Evolutionary conservation across 2,113 vertebrate genomes (phyloP), one percentile per base, ranked within the genome.

Genomic region (Bagarius yarrelli): DNA sequence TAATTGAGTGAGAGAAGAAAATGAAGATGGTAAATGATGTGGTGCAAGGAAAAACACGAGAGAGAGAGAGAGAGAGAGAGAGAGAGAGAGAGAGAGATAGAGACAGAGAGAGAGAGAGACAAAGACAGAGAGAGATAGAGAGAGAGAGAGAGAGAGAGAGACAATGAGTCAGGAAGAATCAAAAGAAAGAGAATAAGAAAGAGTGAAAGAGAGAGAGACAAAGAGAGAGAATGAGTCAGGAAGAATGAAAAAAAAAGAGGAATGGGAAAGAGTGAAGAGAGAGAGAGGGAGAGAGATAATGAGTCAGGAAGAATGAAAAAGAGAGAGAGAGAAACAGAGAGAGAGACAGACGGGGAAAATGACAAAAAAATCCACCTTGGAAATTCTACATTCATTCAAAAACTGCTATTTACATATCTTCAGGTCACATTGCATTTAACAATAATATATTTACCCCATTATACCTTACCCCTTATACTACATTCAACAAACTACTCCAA

Each of bases 271-370:
- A 40, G 8, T 3, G 36, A 40, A 3, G 36, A 44, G 2, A 44
- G 21, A 83, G 76, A 88, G 84, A 77, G 75, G 87, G 59, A 71
- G 66, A 83, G 60, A 86, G 56, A 32, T 76, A 84, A 40, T 40
- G 63, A n/a, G 36, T 2, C 5, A 44, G 36, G 23, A 12, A 21
- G 32, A 13, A 67, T 12, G 23, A 47, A 25, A 23, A 14, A n/a
- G 18, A 12, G 16, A 50, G 23, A 21, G 47, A 27, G 23, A 70
- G 16, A 47, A 70, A 27, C n/a, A 18, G 64, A 67, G 64, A 25
- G 66, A 1, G 40, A 70, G 21, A 70, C n/a, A 52, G 44, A 50
- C n/a, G 23, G 2, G 30, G 60, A 19, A 18, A 21, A n/a, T n/a
- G n/a, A n/a, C n/a, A n/a, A n/a, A n/a, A n/a, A n/a, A n/a, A n/a